Conservation (phyloP, 2,113 vertebrate species). For the Tonatia bakeri region DNA sequence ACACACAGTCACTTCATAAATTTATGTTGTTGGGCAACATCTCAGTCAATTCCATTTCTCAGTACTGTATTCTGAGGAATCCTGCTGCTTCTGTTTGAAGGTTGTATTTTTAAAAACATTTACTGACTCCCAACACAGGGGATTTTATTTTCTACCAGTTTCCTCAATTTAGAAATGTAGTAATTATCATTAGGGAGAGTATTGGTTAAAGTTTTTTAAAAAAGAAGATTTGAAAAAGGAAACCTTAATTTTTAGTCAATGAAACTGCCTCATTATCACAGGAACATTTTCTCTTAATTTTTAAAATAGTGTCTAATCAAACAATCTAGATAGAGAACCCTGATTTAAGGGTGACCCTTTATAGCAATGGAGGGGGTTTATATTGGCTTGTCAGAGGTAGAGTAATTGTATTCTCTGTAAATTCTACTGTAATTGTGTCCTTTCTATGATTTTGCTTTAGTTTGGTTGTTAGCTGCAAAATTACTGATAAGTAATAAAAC, state of each 20-base stretch:
- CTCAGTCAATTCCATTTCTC: neutral
- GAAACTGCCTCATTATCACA: slow-evolving; percentile 15
- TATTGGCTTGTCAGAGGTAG: slow-evolving; percentile 53
- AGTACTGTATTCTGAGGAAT: neutral
- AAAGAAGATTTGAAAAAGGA: slow-evolving; percentile 24
- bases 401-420: slow-evolving; percentile 55
- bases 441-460: slow-evolving; percentile 62
- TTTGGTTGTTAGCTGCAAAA: slow-evolving; percentile 65
- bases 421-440: slow-evolving; percentile 62
- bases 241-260: slow-evolving; percentile 42
- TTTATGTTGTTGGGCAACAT: slow-evolving; percentile 23
- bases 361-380: slow-evolving; percentile 27
- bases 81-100: slow-evolving; percentile 15
- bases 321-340: slow-evolving; percentile 35
- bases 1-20: neutral
- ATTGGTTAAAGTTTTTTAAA: neutral
- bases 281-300: slow-evolving; percentile 48
- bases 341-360: slow-evolving; percentile 52
- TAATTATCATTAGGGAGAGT: slow-evolving; percentile 24
- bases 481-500: slow-evolving; percentile 69
- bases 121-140: neutral
- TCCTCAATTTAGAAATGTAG: slow-evolving; percentile 40
- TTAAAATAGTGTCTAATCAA: slow-evolving; percentile 62
- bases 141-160: slow-evolving; percentile 38
- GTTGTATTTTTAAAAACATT: neutral